Percentiles rank a stretch among this genome's conserved stretches.
Conservation (phyloP, 1,140 invertebrate genomes). For the Marisa cornuarietis region DNA sequence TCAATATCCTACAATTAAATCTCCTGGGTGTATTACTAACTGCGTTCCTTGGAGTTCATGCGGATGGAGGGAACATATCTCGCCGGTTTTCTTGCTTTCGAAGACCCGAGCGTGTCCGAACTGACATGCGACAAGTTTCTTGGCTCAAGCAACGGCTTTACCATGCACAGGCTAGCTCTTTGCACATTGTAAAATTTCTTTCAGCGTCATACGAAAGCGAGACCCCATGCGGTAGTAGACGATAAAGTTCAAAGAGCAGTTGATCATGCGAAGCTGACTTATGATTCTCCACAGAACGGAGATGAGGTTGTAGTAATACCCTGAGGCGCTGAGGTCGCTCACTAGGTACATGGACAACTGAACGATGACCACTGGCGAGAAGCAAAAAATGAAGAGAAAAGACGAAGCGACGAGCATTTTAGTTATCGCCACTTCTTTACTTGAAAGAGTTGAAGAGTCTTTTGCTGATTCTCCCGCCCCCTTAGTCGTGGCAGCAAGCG, state of each 20-base stretch:
- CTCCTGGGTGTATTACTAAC: too few relatives aligned
- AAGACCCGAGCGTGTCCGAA: too few relatives aligned
- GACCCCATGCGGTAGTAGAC: slow-evolving; percentile 14
- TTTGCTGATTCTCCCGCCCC: not conserved
- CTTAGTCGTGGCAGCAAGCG: not conserved
- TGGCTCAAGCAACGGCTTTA: too few relatives aligned
- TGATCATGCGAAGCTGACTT: not conserved
- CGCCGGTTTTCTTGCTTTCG: too few relatives aligned
- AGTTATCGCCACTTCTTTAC: slow-evolving; percentile 5
- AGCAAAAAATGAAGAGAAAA: slow-evolving; percentile 19
- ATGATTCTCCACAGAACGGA: slow-evolving; percentile 1
- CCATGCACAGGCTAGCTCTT: not conserved
- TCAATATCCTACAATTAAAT: too few relatives aligned
- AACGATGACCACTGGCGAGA: slow-evolving; percentile 1
- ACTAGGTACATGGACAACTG: slow-evolving; percentile 11
- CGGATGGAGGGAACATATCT: too few relatives aligned
- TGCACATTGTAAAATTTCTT: not conserved
- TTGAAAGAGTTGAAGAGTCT: too few relatives aligned
- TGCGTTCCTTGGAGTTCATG: too few relatives aligned
- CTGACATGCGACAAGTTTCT: too few relatives aligned
- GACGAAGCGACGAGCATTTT: slow-evolving; percentile 15
- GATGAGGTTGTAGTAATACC: slow-evolving; percentile 2
- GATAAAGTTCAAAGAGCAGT: slow-evolving; percentile 19
- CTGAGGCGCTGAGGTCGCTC: not conserved
- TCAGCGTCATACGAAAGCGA: not conserved